Evolutionary conservation across 2,888 invertebrate species (phyloP).

Genomic region (Lasioglossum lativentre): DNA sequence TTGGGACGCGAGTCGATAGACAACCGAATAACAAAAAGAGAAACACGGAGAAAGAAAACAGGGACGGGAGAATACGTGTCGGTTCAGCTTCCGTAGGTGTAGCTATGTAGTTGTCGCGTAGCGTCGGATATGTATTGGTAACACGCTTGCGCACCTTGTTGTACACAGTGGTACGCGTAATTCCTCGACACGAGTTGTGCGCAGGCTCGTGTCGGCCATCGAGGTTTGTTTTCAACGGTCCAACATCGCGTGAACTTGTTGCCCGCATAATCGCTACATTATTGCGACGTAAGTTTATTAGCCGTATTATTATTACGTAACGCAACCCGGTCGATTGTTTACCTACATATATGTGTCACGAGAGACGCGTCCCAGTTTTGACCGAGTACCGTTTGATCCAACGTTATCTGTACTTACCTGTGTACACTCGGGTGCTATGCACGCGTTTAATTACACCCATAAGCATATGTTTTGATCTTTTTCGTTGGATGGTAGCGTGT

Average conservation of each 20-base stretch:
- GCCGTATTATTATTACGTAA: constrained; percentile 59
- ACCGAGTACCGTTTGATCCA: background rate
- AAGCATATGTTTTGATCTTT: background rate
- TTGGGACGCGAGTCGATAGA: no score
- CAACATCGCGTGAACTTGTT: constrained; percentile 58
- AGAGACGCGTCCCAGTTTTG: background rate
- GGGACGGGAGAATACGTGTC: background rate
- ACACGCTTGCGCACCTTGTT: no score
- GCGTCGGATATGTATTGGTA: background rate
- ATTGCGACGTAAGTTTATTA: constrained; percentile 60
- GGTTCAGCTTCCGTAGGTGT: background rate
- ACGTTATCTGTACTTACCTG: background rate
- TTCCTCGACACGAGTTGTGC: background rate
- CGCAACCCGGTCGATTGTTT: constrained; percentile 35
- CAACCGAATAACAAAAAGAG: background rate
- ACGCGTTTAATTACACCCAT: background rate
- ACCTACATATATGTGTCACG: constrained; percentile 14
- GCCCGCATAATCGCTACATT: constrained; percentile 40
- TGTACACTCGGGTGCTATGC: background rate
- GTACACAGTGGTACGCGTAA: background rate
- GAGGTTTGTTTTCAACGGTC: constrained; percentile 56
- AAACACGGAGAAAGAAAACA: background rate
- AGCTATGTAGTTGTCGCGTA: background rate
- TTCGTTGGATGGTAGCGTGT: background rate
- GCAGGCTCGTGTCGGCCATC: constrained; percentile 43